Percentiles rank a stretch among this genome's conserved stretches.
Conservation (phyloP, 1,140 invertebrate species). For the Doryteuthis pealeii region DNA sequence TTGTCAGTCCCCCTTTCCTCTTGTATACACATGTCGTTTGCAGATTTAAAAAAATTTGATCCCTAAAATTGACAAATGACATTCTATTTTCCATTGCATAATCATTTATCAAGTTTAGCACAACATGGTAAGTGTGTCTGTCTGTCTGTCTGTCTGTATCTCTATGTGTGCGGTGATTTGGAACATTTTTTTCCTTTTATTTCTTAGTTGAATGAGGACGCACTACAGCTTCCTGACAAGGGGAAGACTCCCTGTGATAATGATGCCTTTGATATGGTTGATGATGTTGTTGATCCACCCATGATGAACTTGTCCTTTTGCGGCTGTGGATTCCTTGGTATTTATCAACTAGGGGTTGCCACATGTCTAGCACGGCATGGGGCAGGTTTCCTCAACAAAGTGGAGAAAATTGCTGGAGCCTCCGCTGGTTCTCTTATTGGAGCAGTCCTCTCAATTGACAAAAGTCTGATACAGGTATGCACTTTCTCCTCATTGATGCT, state of each 20-base stretch:
- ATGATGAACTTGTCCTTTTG: conserved; percentile 48
- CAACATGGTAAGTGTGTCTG: no score
- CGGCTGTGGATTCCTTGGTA: conserved; percentile 52
- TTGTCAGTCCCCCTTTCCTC: no score
- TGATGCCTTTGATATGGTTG: neutral
- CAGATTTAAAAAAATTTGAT: no score
- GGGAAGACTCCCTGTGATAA: neutral
- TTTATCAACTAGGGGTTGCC: conserved; percentile 52
- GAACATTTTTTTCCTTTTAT: neutral
- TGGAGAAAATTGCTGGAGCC: conserved; percentile 44
- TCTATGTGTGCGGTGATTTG: no score
- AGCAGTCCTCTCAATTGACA: conserved; percentile 37
- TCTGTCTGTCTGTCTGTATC: no score
- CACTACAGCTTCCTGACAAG: neutral
- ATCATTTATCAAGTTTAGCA: no score
- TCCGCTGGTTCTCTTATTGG: conserved; percentile 50
- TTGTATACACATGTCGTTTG: no score
- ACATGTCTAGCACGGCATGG: conserved; percentile 40
- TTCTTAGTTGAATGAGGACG: neutral
- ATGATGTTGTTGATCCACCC: neutral
- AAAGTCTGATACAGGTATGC: conserved; percentile 39
- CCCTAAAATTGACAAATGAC: no score
- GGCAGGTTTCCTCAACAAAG: conserved; percentile 30
- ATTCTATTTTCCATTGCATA: no score
- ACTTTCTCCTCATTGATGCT: conserved; percentile 12